Conservation (phyloP, 2,797 vertebrate genomes). For the Rhodeus uyekii region DNA sequence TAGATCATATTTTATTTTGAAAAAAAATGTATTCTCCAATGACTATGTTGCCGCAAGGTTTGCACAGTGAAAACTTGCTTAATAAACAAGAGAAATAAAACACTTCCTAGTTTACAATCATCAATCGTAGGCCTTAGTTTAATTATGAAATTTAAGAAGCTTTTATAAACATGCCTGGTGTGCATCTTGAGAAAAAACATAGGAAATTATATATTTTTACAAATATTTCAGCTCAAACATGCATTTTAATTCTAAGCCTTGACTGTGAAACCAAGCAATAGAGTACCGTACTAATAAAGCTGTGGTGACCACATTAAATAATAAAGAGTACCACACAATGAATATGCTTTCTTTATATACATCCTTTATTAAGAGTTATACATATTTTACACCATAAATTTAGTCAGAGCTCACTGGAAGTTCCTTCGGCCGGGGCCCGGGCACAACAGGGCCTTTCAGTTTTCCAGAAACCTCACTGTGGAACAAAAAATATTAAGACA, state of each 20-base stretch:
- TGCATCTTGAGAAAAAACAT: too few relatives aligned
- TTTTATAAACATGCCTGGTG: too few relatives aligned
- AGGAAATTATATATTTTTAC: too few relatives aligned
- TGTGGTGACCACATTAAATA: background rate
- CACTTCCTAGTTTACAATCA: background rate
- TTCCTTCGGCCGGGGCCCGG: conserved; percentile 72
- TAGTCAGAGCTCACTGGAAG: conserved; percentile 86
- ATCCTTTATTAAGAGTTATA: conserved; percentile 30
- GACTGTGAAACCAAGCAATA: too few relatives aligned
- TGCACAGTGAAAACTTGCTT: background rate
- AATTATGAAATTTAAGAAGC: too few relatives aligned
- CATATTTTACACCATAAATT: conserved; percentile 74
- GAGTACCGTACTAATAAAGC: background rate
- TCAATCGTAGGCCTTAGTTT: too few relatives aligned
- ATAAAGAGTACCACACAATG: background rate
- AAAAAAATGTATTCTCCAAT: background rate
- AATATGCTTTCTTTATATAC: conserved; percentile 15
- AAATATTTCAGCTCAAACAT: too few relatives aligned
- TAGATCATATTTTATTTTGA: background rate
- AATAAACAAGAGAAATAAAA: background rate
- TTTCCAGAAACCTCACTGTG: conserved; percentile 71
- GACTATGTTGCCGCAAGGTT: background rate
- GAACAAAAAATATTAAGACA: conserved; percentile 5
- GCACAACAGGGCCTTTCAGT: conserved; percentile 79
- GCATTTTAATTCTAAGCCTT: too few relatives aligned